A percentile compares a stretch with the other conserved stretches of the same genome.
Conservation (phyloP, 2,113 vertebrate genomes). For the Numenius arquata region DNA sequence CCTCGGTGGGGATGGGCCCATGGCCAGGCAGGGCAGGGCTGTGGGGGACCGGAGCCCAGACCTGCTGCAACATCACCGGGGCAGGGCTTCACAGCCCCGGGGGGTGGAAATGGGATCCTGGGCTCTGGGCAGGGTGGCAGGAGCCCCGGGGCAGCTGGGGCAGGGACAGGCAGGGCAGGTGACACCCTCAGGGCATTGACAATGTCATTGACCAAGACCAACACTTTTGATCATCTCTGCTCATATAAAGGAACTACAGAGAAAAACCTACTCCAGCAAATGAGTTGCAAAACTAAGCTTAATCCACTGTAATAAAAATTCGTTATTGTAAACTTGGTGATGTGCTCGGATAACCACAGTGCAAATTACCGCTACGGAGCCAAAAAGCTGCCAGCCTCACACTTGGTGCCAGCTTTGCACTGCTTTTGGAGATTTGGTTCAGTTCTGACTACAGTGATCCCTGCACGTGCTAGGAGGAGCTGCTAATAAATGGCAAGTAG, state of each 20-base stretch:
- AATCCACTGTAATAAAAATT: neutral
- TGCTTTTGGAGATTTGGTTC: neutral
- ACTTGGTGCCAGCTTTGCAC: neutral
- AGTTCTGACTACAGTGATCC: neutral
- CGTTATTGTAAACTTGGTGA: neutral
- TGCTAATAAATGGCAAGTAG: neutral
- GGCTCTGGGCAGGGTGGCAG: neutral
- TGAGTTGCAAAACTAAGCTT: neutral
- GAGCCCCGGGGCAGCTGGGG: neutral
- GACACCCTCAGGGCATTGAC: neutral
- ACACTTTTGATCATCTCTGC: neutral
- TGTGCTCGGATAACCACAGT: neutral
- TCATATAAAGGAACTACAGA: neutral
- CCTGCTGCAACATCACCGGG: neutral
- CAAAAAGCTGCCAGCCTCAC: neutral
- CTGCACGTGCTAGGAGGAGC: neutral
- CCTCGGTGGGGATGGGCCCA: neutral
- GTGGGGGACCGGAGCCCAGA: neutral
- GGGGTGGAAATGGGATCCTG: neutral
- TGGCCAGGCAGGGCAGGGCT: neutral
- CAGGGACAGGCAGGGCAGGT: neutral
- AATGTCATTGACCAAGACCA: neutral
- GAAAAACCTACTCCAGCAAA: neutral
- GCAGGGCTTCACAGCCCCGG: neutral
- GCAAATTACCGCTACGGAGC: neutral